phyloP scores from a whole-genome alignment of 2,113 vertebrate genomes.

The Diglossa brunneiventris region DNA sequence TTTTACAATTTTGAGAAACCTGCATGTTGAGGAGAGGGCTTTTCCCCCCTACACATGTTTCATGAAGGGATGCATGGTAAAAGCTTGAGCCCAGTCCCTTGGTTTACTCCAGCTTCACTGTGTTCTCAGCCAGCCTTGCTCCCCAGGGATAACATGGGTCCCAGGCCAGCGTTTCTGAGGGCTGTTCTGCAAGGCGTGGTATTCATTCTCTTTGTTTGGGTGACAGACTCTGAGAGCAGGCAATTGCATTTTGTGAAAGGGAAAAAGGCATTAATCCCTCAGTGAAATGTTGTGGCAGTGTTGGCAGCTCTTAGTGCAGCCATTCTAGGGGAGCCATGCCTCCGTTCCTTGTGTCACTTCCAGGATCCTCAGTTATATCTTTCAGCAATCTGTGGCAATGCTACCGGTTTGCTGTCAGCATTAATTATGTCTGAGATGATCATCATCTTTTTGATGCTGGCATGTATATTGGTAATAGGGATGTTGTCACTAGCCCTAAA shows the following conservation, averaged over 20 bases:
- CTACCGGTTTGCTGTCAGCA: not conserved
- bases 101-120: not conserved
- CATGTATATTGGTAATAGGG: rapidly evolving
- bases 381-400: not conserved
- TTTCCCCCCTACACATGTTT: rapidly evolving
- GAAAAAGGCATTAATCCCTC: not conserved
- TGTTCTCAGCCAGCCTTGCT: not conserved
- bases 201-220: not conserved
- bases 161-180: rapidly evolving
- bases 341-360: rapidly evolving
- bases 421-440: not conserved
- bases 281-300: not conserved
- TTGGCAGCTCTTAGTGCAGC: not conserved
- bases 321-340: rapidly evolving
- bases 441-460: not conserved
- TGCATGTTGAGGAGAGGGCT: rapidly evolving
- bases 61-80: not conserved
- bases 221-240: not conserved
- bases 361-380: not conserved
- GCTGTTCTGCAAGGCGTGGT: not conserved
- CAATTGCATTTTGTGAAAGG: not conserved
- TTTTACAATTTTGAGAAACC: not conserved
- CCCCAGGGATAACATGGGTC: rapidly evolving
- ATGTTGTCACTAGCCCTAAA: not conserved
- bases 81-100: not conserved